Evolutionary conservation across 2,113 vertebrate genomes (phyloP).

Genomic region (Otus sunia): DNA sequence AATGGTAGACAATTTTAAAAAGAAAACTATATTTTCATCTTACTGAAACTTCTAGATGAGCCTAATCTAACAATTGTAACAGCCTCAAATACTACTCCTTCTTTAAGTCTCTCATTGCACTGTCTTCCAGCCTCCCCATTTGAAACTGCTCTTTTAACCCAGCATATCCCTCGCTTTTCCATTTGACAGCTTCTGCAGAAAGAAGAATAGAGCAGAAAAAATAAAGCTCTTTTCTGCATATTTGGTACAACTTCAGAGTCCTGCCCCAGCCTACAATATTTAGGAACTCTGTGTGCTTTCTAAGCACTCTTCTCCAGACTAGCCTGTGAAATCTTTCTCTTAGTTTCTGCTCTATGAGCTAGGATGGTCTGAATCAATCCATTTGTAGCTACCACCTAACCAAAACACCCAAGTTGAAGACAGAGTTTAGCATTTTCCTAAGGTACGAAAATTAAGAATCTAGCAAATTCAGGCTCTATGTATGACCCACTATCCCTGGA

Average conservation of each 20-base stretch:
- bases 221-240: background rate
- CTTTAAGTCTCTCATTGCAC: background rate
- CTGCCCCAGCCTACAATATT: background rate
- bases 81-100: background rate
- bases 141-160: background rate
- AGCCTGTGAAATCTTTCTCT: background rate
- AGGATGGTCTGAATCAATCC: background rate
- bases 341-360: background rate
- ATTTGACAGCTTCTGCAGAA: background rate
- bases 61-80: background rate
- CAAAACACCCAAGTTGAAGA: background rate
- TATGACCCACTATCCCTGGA: background rate
- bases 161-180: background rate
- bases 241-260: background rate
- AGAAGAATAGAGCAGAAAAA: background rate
- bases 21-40: background rate
- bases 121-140: background rate
- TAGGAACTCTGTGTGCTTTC: background rate
- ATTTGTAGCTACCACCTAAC: background rate
- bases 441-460: background rate
- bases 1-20: background rate
- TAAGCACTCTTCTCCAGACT: background rate
- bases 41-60: background rate
- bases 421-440: background rate
- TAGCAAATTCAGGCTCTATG: background rate